These are phyloP conservation scores for Vespertilio murinus DNA, from an alignment of 2,797 vertebrate genomes.

Conservation along the genomic window DNA sequence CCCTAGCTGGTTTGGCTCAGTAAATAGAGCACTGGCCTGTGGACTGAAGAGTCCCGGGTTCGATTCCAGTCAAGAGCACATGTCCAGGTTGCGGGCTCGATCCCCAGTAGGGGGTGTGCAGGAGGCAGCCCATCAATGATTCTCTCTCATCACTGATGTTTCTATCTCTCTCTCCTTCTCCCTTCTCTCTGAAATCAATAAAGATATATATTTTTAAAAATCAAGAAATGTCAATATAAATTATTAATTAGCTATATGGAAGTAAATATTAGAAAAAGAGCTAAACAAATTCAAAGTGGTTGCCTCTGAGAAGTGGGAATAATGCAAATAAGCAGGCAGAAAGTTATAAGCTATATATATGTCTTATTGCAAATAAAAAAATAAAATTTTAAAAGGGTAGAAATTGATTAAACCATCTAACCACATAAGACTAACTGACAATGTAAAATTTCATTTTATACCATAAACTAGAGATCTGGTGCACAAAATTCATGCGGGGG, in stretches of 20 bases:
- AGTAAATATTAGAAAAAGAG: constrained; percentile 1
- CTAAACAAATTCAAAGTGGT: background rate
- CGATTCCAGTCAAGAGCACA: no score
- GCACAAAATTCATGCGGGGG: no score
- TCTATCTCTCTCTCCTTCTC: no score
- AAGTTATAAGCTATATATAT: background rate
- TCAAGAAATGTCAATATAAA: background rate
- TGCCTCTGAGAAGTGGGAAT: background rate
- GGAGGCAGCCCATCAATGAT: no score
- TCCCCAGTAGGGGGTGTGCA: no score
- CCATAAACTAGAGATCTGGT: background rate
- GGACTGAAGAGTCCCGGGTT: no score
- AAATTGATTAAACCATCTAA: background rate
- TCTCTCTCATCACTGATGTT: no score
- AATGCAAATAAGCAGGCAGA: background rate
- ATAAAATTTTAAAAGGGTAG: background rate
- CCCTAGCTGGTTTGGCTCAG: no score
- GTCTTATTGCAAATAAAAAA: background rate
- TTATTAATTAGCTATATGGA: background rate
- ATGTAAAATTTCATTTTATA: constrained; percentile 3
- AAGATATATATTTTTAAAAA: background rate
- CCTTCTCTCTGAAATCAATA: no score
- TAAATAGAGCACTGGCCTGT: no score
- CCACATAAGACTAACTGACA: background rate
- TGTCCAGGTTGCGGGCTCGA: no score